phyloP scores from a whole-genome alignment of 2,888 invertebrate species.

The Tipula vernalis region DNA sequence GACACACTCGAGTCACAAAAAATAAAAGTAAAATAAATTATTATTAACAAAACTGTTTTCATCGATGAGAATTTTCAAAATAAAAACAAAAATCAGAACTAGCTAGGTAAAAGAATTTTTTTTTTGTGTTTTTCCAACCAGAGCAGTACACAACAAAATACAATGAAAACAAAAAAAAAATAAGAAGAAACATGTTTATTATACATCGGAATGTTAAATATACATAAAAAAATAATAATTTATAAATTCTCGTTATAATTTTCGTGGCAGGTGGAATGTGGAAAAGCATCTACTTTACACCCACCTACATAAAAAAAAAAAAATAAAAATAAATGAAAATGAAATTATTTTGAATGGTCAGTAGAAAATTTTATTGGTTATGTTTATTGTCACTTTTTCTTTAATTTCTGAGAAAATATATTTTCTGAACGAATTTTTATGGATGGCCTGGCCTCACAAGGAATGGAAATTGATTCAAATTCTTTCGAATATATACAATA shows the following conservation, averaged over 20 bases:
- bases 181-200: not conserved
- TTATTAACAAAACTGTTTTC: not conserved
- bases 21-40: not conserved
- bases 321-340: not conserved
- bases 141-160: not conserved
- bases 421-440: not conserved
- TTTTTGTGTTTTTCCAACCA: not conserved
- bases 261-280: conserved; percentile 4
- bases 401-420: not conserved
- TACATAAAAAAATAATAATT: not conserved
- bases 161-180: not conserved
- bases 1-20: not conserved
- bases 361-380: not conserved
- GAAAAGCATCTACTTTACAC: not conserved
- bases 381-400: not conserved
- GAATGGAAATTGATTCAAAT: not conserved
- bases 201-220: not conserved
- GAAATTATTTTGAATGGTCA: not conserved
- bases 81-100: not conserved
- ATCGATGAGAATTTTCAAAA: not conserved
- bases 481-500: not conserved
- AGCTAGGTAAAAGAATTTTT: not conserved
- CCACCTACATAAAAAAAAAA: not conserved
- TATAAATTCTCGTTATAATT: not conserved
- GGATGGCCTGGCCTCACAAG: not conserved